Evolutionary conservation across 2,797 vertebrate genomes (phyloP).

Genomic region (Coccyzus lansbergi): DNA sequence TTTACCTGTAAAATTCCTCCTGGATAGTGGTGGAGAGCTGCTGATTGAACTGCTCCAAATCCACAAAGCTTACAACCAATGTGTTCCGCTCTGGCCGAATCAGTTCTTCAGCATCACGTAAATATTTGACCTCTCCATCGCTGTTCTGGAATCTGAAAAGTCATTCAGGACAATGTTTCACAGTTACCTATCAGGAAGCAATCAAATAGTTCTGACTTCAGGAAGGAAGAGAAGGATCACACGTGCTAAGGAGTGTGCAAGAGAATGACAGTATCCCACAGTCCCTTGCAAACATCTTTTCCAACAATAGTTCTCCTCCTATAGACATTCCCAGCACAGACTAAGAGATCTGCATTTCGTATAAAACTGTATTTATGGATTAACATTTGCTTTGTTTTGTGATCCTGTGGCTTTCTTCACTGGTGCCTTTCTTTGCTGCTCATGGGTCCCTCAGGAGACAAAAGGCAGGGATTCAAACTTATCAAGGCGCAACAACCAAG

Average conservation of each 20-base stretch:
- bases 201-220: neutral
- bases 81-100: constrained; percentile 97
- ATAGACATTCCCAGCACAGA: no score
- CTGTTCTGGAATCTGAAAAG: constrained; percentile 86
- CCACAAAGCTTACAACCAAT: constrained; percentile 88
- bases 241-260: fast-evolving
- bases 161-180: neutral
- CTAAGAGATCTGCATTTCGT: fast-evolving
- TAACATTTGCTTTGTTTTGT: neutral
- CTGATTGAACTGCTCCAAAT: constrained; percentile 96
- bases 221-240: neutral
- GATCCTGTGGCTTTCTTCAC: neutral
- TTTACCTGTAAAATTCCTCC: constrained; percentile 96
- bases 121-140: constrained; percentile 94
- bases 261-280: neutral
- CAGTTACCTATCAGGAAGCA: neutral
- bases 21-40: constrained; percentile 96
- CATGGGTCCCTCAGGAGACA: neutral
- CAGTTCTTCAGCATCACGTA: constrained; percentile 92
- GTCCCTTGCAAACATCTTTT: neutral
- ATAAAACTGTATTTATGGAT: neutral
- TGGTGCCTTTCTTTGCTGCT: neutral
- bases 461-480: fast-evolving
- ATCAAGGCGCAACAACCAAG: neutral
- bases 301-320: neutral